A percentile compares a stretch with the other conserved stretches of the same genome.
phyloP scores from a whole-genome alignment of 1,140 invertebrate species.

The Ceratitis capitata region DNA sequence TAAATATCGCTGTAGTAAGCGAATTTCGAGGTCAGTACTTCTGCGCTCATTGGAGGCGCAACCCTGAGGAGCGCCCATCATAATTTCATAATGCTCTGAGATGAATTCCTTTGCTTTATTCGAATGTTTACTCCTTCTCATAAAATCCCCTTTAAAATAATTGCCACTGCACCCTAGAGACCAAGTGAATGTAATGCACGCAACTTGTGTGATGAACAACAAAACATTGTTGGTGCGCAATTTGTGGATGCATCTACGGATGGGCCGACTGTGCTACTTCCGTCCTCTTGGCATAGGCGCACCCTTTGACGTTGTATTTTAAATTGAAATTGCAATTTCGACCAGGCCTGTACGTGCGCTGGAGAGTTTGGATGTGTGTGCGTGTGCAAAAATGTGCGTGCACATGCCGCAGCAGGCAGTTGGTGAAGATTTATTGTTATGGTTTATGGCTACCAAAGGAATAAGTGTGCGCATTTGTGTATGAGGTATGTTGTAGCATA shows the following conservation, averaged over 20 bases:
- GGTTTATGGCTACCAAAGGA: conserved; percentile 3
- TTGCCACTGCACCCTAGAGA: too few relatives aligned
- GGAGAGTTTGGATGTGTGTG: background rate
- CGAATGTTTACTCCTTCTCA: too few relatives aligned
- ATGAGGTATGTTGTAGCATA: background rate
- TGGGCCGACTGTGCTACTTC: background rate
- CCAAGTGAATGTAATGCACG: too few relatives aligned
- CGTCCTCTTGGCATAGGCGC: background rate
- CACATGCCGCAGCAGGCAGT: background rate
- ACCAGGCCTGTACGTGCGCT: background rate
- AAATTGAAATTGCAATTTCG: conserved; percentile 31
- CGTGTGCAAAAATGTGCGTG: background rate
- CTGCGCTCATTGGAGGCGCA: too few relatives aligned
- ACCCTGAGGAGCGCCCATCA: too few relatives aligned
- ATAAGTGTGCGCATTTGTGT: background rate
- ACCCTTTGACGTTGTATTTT: background rate
- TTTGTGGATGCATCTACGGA: background rate
- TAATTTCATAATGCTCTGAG: too few relatives aligned
- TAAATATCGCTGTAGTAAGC: too few relatives aligned
- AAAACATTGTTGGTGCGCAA: background rate
- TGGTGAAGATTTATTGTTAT: background rate
- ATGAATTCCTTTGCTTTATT: too few relatives aligned
- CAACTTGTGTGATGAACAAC: background rate
- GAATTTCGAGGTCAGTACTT: too few relatives aligned
- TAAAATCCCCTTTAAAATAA: too few relatives aligned